Evolutionary conservation across 2,797 vertebrate species (phyloP), one percentile per base, ranked within the genome.

Genomic region (Botia kubotai): DNA sequence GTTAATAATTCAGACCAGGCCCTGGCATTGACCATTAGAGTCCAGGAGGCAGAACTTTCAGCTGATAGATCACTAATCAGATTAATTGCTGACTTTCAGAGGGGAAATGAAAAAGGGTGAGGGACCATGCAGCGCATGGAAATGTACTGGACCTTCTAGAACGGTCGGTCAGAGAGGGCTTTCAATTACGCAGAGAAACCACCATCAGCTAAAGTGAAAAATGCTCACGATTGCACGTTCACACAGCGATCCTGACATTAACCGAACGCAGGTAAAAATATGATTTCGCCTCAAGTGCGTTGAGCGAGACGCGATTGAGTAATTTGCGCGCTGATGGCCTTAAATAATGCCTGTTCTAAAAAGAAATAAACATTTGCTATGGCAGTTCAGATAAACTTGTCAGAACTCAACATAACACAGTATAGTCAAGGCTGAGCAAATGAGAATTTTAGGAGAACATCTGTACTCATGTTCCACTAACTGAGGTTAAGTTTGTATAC

Each of bases 51-150:
- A 88, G 87, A 85, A 87, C 89, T 75, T 82, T 85, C 80, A 83
- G 88, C 90, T 93, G 93, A 94, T 92, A 92, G 92, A 95, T 95
- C 89, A 89, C 90, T 94, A 93, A 94, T 94, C 93, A 91, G 92
- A 95, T 94, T 93, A 94, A 94, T 93, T 91, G 88, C 86, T 8
- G 73, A 85, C 85, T 90, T 90, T 91, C 83, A 81, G 87, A 63
- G 73, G 82, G 86, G 81, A 81, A 88, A 86, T 82, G 86, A 89
- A 92, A 92, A 86, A 72, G 86, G 91, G 82, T 87, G 69, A 77
- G 83, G 58, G 21, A 66, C 53, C 80, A 50, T 4, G 70, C 26
- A 2, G 23, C 26, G 48, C 77, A 86, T 63, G 57, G 58, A 72
- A 86, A 80, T 68, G 46, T 63, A 39, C 69, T 77, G 26, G 65